phyloP scores from a whole-genome alignment of 2,113 vertebrate genomes.

The Coreoperca whiteheadi region DNA sequence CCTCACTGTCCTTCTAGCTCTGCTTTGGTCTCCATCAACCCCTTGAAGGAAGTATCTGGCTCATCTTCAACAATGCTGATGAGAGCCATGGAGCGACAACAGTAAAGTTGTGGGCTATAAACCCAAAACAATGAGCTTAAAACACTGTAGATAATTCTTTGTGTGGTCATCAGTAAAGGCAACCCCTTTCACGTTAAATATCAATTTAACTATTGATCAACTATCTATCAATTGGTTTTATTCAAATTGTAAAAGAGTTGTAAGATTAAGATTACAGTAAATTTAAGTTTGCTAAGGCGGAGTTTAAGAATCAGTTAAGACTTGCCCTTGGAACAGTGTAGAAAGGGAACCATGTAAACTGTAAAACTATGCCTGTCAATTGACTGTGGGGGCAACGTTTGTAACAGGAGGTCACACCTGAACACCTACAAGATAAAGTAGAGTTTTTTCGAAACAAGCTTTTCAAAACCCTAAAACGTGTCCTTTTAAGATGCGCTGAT shows the following conservation, averaged over 20 bases:
- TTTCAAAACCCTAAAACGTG: constrained; percentile 22
- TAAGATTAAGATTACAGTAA: background rate
- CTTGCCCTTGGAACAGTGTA: background rate
- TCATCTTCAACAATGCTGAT: background rate
- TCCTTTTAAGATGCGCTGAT: constrained; percentile 24
- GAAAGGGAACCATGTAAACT: background rate
- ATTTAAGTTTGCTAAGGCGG: background rate
- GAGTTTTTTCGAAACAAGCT: constrained; percentile 10
- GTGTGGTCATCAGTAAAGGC: background rate
- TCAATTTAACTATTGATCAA: no score
- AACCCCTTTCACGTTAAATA: background rate
- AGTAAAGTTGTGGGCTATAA: background rate
- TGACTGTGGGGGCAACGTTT: background rate
- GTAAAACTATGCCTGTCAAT: background rate
- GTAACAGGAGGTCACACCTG: background rate
- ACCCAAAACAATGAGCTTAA: background rate
- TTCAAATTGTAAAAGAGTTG: background rate
- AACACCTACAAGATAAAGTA: background rate
- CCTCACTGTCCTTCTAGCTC: no score
- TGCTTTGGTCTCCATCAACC: no score
- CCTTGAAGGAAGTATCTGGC: no score
- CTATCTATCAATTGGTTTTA: no score
- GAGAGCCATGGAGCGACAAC: background rate
- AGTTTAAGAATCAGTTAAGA: background rate
- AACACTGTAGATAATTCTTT: background rate